These are phyloP conservation scores for Stichodactyla helianthus DNA, from an alignment of 64 coral and sea anemone species.

Conservation along the genomic window DNA sequence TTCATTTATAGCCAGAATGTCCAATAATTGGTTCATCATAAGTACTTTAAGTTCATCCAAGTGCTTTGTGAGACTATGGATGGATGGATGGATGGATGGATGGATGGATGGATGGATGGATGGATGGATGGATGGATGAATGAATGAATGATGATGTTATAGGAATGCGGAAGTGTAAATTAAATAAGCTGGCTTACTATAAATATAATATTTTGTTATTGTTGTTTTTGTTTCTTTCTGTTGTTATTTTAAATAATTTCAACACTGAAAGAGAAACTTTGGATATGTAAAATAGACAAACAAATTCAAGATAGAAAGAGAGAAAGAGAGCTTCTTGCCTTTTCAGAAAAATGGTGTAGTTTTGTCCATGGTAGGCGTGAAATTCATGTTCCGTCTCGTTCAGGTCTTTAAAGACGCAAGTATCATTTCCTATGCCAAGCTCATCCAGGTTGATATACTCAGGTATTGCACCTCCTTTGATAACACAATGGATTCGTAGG, in stretches of 20 bases:
- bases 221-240: no score
- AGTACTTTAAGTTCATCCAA: no score
- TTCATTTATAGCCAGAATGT: no score
- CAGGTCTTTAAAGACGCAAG: background rate
- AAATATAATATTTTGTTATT: no score
- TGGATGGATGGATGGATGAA: background rate
- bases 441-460: background rate
- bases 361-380: background rate
- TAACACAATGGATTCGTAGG: conserved; percentile 6
- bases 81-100: background rate
- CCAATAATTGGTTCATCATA: no score
- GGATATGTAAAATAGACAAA: background rate
- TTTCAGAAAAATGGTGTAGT: conserved; percentile 10
- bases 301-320: background rate
- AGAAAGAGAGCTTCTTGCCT: background rate
- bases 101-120: background rate
- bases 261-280: background rate
- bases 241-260: no score
- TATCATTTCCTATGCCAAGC: background rate
- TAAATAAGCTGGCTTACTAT: no score
- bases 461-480: background rate
- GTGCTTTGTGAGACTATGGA: no score
- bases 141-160: background rate
- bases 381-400: conserved; percentile 8
- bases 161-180: background rate